Conservation (phyloP, 2,113 vertebrate species). For the Microtus ochrogaster region DNA sequence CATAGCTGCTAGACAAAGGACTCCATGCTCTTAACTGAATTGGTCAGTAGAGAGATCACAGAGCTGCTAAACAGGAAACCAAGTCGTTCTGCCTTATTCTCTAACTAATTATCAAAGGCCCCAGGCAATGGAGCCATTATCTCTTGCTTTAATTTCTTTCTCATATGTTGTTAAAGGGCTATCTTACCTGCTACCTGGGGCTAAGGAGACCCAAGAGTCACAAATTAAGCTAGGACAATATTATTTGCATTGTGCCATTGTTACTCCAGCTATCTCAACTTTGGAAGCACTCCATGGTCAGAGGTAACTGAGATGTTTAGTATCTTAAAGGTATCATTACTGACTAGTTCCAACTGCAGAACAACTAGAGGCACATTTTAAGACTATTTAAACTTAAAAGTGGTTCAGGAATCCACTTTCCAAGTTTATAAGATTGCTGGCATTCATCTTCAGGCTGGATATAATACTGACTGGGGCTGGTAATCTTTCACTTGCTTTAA, state of each 20-base stretch:
- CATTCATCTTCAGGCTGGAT: not conserved
- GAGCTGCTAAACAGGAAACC: slow-evolving; percentile 34
- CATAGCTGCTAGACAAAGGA: slow-evolving; percentile 25
- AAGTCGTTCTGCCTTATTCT: slow-evolving; percentile 6
- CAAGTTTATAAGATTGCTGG: not conserved
- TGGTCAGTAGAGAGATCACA: slow-evolving; percentile 13
- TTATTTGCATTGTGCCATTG: not conserved
- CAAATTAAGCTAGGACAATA: not conserved
- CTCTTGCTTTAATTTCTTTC: not conserved
- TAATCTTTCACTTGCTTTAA: not conserved
- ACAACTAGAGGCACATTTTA: not conserved
- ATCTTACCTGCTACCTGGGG: not conserved
- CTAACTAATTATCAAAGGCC: slow-evolving; percentile 32
- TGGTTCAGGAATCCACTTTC: not conserved
- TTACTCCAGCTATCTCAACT: not conserved
- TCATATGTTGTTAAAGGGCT: not conserved
- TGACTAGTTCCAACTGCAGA: not conserved
- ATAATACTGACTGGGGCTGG: not conserved
- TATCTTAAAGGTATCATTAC: not conserved
- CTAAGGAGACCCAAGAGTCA: slow-evolving; percentile 14
- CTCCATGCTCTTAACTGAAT: slow-evolving; percentile 46
- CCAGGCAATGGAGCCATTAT: slow-evolving; percentile 13
- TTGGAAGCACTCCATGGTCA: not conserved
- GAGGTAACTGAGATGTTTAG: not conserved
- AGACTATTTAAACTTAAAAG: not conserved